These are phyloP conservation scores for Ovibos moschatus DNA, from an alignment of 2,113 vertebrate genomes.

Conservation along the genomic window DNA sequence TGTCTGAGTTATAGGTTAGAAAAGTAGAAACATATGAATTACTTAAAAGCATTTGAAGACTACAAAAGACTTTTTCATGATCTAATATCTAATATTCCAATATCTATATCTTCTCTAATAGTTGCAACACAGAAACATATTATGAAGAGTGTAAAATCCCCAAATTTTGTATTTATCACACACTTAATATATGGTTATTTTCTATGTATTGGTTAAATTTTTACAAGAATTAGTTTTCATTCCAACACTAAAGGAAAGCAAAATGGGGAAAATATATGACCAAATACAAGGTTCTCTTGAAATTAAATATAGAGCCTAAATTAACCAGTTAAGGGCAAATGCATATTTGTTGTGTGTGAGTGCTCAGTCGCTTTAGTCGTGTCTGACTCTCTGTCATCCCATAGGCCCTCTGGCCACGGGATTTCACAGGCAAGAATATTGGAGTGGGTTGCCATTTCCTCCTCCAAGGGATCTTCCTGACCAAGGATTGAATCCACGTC, in stretches of 20 bases:
- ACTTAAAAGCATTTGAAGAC: background rate
- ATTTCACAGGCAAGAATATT: background rate
- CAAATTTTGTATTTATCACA: background rate
- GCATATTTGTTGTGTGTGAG: background rate
- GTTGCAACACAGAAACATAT: background rate
- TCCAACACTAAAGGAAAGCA: background rate
- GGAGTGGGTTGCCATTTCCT: background rate
- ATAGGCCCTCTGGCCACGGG: background rate
- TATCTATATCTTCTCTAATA: background rate
- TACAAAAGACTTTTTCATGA: background rate
- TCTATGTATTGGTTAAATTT: constrained; percentile 10
- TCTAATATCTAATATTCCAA: background rate
- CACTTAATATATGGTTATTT: background rate
- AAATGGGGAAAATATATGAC: background rate
- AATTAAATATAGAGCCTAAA: background rate
- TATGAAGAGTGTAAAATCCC: background rate
- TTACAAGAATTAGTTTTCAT: background rate
- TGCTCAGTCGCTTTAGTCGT: background rate
- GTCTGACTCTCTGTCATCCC: background rate
- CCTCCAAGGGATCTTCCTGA: background rate
- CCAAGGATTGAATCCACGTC: background rate
- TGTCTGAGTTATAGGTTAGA: background rate
- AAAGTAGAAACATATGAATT: background rate
- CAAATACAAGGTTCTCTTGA: background rate
- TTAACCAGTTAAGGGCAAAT: background rate